Evolutionary conservation across 2,113 vertebrate species (phyloP).

Genomic region (Callorhinus ursinus): DNA sequence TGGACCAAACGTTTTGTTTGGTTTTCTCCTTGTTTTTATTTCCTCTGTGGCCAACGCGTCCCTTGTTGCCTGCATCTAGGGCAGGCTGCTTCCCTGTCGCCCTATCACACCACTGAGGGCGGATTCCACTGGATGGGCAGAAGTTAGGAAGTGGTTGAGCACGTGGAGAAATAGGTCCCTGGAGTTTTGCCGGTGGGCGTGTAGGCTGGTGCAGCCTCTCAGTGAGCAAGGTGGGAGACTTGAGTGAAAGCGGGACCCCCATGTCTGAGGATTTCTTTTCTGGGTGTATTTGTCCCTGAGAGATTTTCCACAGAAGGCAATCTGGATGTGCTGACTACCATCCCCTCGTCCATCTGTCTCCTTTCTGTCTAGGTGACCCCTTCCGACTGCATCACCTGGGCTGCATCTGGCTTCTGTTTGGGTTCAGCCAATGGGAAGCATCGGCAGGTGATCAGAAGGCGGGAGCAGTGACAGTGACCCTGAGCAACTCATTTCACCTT

Average conservation of each 20-base stretch:
- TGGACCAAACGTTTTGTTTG: neutral
- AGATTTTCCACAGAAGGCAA: neutral
- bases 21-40: neutral
- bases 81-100: too few relatives aligned
- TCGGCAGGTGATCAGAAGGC: neutral
- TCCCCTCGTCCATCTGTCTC: neutral
- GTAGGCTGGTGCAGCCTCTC: rapidly evolving
- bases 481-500: neutral
- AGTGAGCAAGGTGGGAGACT: neutral
- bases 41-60: neutral
- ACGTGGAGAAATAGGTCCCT: neutral
- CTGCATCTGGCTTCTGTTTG: too few relatives aligned
- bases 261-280: neutral
- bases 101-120: too few relatives aligned
- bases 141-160: neutral
- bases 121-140: neutral
- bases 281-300: neutral
- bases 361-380: neutral
- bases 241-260: neutral
- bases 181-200: rapidly evolving
- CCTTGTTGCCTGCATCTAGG: neutral
- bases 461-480: neutral
- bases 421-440: neutral
- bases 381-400: neutral
- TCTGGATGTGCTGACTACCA: neutral